Evolutionary conservation across 2,797 vertebrate genomes (phyloP), one percentile per base, ranked within the genome.

Genomic region (Brachymystax lenok): DNA sequence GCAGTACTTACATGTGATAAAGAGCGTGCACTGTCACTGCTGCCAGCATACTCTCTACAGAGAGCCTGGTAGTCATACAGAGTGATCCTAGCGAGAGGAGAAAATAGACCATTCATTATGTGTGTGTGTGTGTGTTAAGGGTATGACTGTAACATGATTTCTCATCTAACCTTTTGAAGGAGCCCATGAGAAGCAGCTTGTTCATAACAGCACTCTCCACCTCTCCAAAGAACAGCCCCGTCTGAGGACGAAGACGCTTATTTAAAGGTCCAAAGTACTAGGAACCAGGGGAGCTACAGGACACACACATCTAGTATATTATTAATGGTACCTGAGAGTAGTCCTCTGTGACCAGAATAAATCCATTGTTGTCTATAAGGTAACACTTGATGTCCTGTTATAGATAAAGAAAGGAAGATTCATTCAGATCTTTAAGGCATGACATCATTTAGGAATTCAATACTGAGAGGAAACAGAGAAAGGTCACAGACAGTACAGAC

Each of bases 341-440:
- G 79, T 98, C 96, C 92, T 99, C 97, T 81, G 98, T 96, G 30
- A 99, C 98, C 81, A 99, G 94, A 86, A 99, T 97, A 89, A 99
- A 99, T 79, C 97, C 98, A 27, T 99, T 99, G 90, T 99, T 99
- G 92, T 99, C 98, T 81, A 99, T 98, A 85, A 99, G 95, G 89
- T 99, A 99, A 88, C 98, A 99, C 88, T 95, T 99, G 79, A 99
- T 96, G 83, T 96, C 94, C 98, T 99, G 91, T 79, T 1, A 71
- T 75, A 66, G 40, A 7, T 16, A 19, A 1, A 14, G 74, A 77
- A 12, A 74, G 73, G 72, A 33, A 74, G 0, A 80, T 40, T 14
- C 59, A 40, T 40, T 46, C 40, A 46, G 40, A 46, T 46, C 40
- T 46, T 13, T 0, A 46, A 46, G 2, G 40, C 40, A 46, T 46